Conservation (phyloP, 1,140 invertebrate species). For the Bombus sibiricus region DNA sequence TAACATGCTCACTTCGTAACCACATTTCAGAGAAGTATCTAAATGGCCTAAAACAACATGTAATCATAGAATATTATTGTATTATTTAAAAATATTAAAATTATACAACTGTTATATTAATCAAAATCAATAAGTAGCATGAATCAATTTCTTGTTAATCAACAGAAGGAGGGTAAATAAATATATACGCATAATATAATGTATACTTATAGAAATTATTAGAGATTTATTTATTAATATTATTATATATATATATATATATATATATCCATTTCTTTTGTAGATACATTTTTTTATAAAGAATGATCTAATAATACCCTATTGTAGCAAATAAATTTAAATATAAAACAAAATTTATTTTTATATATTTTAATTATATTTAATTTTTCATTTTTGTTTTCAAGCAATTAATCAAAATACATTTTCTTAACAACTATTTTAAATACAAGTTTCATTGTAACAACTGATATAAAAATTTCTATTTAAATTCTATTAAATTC, state of each 20-base stretch:
- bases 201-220: neutral
- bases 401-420: neutral
- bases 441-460: neutral
- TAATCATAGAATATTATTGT: constrained; percentile 8
- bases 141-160: neutral
- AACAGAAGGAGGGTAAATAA: neutral
- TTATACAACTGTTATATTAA: neutral
- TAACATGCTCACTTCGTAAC: constrained; percentile 80
- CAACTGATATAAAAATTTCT: neutral
- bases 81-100: neutral
- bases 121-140: neutral
- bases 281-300: constrained; percentile 5
- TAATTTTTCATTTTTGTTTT: neutral
- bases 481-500: neutral
- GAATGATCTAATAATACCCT: constrained; percentile 43
- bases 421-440: neutral
- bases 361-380: neutral
- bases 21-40: constrained; percentile 73
- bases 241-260: neutral
- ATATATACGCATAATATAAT: neutral
- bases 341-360: neutral
- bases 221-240: neutral
- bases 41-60: constrained; percentile 60
- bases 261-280: neutral
- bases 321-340: constrained; percentile 26